Conservation (phyloP, 2,113 vertebrate species). For the Cavia porcellus region DNA sequence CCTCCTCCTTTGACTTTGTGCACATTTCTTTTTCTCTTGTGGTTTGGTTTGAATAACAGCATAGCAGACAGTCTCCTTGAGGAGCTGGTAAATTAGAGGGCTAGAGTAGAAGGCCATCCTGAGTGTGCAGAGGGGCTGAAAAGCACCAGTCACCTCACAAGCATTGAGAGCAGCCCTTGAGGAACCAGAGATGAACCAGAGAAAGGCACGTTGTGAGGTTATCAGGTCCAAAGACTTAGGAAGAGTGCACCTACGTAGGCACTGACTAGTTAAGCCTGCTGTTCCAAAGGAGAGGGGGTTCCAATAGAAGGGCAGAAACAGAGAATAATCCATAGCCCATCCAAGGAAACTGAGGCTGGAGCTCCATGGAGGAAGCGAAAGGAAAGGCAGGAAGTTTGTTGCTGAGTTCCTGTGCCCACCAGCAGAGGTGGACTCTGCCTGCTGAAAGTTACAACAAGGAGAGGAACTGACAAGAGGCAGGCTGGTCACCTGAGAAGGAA, state of each 20-base stretch:
- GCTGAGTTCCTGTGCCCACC: not conserved
- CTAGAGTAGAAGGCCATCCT: not conserved
- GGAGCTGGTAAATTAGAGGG: not conserved
- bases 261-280: not conserved
- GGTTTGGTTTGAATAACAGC: not conserved
- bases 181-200: not conserved
- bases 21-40: not conserved
- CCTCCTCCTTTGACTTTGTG: not conserved
- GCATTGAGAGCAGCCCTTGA: not conserved
- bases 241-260: not conserved
- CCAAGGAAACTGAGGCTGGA: not conserved
- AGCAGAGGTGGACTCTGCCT: not conserved
- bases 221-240: not conserved
- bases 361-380: not conserved
- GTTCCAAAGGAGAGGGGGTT: not conserved
- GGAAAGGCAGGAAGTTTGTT: not conserved
- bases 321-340: not conserved
- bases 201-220: accelerated
- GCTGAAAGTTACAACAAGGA: not conserved
- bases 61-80: not conserved
- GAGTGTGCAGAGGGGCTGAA: not conserved
- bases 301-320: not conserved
- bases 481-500: not conserved
- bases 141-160: not conserved
- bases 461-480: not conserved